Conservation (phyloP, 2,797 vertebrate species). For the Danio aesculapii region DNA sequence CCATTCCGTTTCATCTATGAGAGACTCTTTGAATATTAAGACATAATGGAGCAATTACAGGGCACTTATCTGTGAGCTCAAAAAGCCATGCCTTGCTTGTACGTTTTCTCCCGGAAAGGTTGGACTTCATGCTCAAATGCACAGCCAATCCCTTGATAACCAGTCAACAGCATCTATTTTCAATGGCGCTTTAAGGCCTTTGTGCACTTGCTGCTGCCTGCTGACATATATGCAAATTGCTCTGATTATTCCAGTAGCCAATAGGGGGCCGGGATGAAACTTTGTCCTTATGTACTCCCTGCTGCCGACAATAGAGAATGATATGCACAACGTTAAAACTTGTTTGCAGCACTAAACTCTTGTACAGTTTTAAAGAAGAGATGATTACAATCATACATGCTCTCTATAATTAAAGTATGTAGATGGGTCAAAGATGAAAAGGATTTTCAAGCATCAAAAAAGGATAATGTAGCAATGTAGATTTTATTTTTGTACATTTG, state of each 20-base stretch:
- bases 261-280: slow-evolving; percentile 1
- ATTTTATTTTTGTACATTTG: too few species aligned
- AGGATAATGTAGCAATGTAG: too few species aligned
- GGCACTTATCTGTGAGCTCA: slow-evolving; percentile 36
- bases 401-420: too few species aligned
- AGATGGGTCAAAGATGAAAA: too few species aligned
- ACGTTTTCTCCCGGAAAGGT: slow-evolving; percentile 51
- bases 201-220: background rate
- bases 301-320: slow-evolving; percentile 1
- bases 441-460: too few species aligned
- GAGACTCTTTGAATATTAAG: slow-evolving; percentile 60
- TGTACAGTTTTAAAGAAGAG: background rate
- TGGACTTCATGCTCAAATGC: slow-evolving; percentile 61
- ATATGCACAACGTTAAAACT: background rate
- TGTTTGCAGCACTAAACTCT: too few species aligned
- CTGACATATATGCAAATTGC: slow-evolving; percentile 33
- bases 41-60: slow-evolving; percentile 60
- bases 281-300: slow-evolving; percentile 13
- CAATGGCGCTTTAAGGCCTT: slow-evolving; percentile 54
- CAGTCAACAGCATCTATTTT: slow-evolving; percentile 65
- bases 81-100: slow-evolving; percentile 49
- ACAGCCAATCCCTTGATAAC: slow-evolving; percentile 66
- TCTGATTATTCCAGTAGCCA: slow-evolving; percentile 20
- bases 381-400: background rate
- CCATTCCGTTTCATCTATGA: slow-evolving; percentile 46